Evolutionary conservation across 2,797 vertebrate species (phyloP).

Genomic region (Halcyon leucocephala): DNA sequence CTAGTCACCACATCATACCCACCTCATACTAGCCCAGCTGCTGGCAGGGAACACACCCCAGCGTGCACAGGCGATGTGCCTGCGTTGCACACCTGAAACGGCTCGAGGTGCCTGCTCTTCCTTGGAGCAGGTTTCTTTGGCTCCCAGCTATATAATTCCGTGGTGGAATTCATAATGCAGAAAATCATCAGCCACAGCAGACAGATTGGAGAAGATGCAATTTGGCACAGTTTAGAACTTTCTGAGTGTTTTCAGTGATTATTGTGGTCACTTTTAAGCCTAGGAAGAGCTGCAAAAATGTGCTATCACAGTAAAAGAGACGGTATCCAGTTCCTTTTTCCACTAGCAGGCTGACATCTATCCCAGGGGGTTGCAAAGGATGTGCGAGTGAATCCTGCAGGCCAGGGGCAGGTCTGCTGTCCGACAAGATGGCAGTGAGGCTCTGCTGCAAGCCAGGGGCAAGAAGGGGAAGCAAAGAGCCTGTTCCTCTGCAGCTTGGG

Average conservation of each 20-base stretch:
- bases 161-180: background rate
- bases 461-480: background rate
- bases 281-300: background rate
- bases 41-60: background rate
- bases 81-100: background rate
- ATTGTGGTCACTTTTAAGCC: background rate
- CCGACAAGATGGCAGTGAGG: fast-evolving
- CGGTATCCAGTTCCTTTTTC: background rate
- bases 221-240: background rate
- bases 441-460: background rate
- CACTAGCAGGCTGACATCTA: background rate
- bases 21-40: background rate
- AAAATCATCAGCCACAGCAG: background rate
- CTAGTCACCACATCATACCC: background rate
- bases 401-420: background rate
- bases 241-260: background rate
- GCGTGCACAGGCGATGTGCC: background rate
- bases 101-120: background rate
- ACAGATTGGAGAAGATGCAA: background rate
- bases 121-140: background rate
- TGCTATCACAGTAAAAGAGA: background rate
- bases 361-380: background rate
- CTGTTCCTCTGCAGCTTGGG: background rate
- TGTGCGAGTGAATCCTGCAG: background rate
- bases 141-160: background rate